Conservation (phyloP, 2,888 invertebrate genomes). For the Coenonympha arcania region DNA sequence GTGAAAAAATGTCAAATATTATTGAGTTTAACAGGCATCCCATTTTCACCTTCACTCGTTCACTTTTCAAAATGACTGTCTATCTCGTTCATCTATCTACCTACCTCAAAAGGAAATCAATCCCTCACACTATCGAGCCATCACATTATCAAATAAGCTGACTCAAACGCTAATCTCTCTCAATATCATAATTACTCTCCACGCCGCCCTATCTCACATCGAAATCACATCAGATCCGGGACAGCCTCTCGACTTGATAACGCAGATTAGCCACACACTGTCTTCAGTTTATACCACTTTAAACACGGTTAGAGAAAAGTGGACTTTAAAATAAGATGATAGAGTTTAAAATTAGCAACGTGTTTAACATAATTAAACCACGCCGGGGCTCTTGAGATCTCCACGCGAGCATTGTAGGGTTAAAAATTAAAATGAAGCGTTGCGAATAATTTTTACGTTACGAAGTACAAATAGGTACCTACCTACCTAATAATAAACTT, state of each 20-base stretch:
- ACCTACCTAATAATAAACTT: too few species aligned
- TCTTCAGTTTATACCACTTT: slow-evolving; percentile 7
- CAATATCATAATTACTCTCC: slow-evolving; percentile 31
- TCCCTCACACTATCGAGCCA: slow-evolving; percentile 13
- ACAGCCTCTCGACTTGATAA: slow-evolving; percentile 23
- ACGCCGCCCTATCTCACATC: slow-evolving; percentile 1
- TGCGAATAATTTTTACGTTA: not conserved
- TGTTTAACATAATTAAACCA: slow-evolving; percentile 1
- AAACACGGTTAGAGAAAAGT: not conserved
- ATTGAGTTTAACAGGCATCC: too few species aligned
- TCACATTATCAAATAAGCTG: slow-evolving; percentile 21
- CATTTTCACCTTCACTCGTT: too few species aligned
- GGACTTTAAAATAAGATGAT: not conserved
- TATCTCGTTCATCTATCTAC: not conserved
- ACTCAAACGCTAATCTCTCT: slow-evolving; percentile 15
- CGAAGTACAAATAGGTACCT: too few species aligned
- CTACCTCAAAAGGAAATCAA: not conserved
- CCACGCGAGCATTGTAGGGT: not conserved
- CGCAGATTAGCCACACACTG: slow-evolving; percentile 28
- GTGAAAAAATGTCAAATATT: too few species aligned
- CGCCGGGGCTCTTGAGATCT: not conserved
- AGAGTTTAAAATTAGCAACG: not conserved
- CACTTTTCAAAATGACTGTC: not conserved
- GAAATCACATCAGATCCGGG: slow-evolving; percentile 22
- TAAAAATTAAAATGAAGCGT: not conserved